These are phyloP conservation scores for Cyprinodon tularosa DNA, from an alignment of 2,113 vertebrate species.

Conservation along the genomic window DNA sequence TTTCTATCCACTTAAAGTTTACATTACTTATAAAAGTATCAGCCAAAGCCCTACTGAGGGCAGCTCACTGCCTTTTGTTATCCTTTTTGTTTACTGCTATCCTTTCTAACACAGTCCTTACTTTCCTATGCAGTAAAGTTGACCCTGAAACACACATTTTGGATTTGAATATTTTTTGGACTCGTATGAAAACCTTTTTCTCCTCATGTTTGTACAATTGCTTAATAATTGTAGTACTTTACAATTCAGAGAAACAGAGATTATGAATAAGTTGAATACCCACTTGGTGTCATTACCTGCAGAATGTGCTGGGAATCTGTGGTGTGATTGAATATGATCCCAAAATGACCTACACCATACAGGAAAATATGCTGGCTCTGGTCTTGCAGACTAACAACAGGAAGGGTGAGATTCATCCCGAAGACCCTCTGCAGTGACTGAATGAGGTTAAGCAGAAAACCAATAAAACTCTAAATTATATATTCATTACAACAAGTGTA, in stretches of 20 bases:
- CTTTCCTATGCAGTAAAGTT: not conserved
- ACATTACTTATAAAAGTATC: not conserved
- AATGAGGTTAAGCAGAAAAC: constrained; percentile 5
- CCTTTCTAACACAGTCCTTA: not conserved
- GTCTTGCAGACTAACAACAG: constrained; percentile 84
- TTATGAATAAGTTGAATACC: not conserved
- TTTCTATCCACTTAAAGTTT: too few relatives aligned
- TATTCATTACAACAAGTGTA: not conserved
- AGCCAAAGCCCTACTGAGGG: not conserved
- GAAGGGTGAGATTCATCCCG: constrained; percentile 85
- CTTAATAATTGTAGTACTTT: not conserved
- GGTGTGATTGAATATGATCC: constrained; percentile 82
- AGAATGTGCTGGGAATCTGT: constrained; percentile 82
- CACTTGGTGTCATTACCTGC: constrained; percentile 78
- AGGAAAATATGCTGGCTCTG: constrained; percentile 80
- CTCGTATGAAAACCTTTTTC: not conserved
- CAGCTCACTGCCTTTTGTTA: not conserved
- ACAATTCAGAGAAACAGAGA: not conserved
- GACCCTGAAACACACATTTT: not conserved
- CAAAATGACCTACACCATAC: constrained; percentile 80
- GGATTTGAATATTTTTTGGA: not conserved
- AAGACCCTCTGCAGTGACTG: constrained; percentile 86
- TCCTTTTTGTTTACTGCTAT: not conserved
- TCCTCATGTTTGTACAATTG: not conserved
- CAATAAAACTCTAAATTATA: not conserved